A percentile compares a stretch with the other conserved stretches of the same genome.
Conservation (phyloP, 1,140 invertebrate species). For the Drosophila simulans region DNA sequence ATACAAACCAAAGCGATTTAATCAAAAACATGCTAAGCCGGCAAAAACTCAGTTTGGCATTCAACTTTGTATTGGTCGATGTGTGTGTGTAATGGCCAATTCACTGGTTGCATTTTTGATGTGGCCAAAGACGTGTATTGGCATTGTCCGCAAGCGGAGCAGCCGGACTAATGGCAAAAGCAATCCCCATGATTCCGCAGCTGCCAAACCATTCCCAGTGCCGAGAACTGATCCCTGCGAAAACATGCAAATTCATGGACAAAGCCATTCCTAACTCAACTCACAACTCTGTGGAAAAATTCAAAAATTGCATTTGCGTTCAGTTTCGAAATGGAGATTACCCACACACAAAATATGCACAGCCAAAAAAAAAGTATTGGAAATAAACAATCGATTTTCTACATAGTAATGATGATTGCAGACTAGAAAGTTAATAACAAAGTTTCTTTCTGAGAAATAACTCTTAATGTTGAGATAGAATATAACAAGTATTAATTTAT, state of each 20-base stretch:
- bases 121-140: conserved; percentile 11
- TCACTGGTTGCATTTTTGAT: conserved; percentile 40
- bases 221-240: conserved; percentile 35
- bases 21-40: conserved; percentile 60
- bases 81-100: conserved; percentile 33
- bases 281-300: conserved; percentile 44
- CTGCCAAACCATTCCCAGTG: conserved; percentile 14
- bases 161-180: conserved; percentile 42
- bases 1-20: conserved; percentile 44
- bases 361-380: not conserved
- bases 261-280: conserved; percentile 37
- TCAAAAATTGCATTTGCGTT: conserved; percentile 50
- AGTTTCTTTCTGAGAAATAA: too few relatives aligned
- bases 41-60: conserved; percentile 41
- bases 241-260: conserved; percentile 57
- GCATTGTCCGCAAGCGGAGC: conserved; percentile 25
- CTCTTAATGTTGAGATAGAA: too few relatives aligned
- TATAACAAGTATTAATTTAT: too few relatives aligned
- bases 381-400: not conserved
- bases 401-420: not conserved
- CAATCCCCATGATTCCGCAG: conserved; percentile 46
- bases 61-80: conserved; percentile 14
- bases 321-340: conserved; percentile 36
- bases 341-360: conserved; percentile 16
- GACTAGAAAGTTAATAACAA: too few relatives aligned